These are phyloP conservation scores for Tipula confusa DNA, from an alignment of 2,888 invertebrate species.

Conservation along the genomic window DNA sequence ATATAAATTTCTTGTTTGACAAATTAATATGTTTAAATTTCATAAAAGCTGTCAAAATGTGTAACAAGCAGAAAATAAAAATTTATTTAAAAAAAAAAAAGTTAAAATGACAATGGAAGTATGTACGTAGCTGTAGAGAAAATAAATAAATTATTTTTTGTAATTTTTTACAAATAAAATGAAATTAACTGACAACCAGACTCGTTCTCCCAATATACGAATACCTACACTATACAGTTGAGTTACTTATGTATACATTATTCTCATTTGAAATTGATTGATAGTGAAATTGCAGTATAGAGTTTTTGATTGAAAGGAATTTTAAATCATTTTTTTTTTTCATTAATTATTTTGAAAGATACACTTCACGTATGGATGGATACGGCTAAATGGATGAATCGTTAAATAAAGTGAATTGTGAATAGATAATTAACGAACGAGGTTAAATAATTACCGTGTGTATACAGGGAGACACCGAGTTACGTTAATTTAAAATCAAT, in stretches of 20 bases:
- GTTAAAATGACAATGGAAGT: background rate
- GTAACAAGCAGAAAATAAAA: background rate
- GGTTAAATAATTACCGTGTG: background rate
- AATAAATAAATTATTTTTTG: background rate
- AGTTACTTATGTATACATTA: background rate
- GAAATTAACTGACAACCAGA: background rate
- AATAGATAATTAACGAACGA: background rate
- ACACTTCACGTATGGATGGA: background rate
- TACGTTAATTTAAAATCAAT: too few species aligned
- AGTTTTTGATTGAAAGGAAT: background rate
- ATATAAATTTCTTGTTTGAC: background rate
- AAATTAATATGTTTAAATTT: background rate
- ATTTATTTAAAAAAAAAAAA: background rate
- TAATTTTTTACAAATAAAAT: background rate
- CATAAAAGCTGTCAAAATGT: constrained; percentile 3
- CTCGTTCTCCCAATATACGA: background rate
- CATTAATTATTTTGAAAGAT: constrained; percentile 3
- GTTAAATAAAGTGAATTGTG: background rate
- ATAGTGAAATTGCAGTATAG: background rate
- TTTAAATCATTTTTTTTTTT: background rate
- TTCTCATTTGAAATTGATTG: background rate
- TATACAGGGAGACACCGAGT: too few species aligned
- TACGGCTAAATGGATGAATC: background rate
- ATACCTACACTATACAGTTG: background rate
- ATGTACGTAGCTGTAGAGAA: background rate